Evolutionary conservation across 2,888 invertebrate species (phyloP).

Genomic region (Hyposoter dolosus): DNA sequence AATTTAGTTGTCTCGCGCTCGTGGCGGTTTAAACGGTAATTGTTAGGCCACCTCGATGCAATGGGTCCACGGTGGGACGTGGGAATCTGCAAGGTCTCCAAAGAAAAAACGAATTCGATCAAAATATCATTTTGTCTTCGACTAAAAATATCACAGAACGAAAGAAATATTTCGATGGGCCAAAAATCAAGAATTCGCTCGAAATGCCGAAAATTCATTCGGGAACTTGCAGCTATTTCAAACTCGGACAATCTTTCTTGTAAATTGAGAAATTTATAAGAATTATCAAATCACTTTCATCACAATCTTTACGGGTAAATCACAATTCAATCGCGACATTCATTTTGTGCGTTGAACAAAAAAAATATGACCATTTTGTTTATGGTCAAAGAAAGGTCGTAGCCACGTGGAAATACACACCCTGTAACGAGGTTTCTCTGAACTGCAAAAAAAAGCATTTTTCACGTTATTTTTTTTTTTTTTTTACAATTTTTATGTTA

Average conservation of each 20-base stretch:
- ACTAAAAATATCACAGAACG: neutral
- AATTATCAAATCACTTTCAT: conserved; percentile 40
- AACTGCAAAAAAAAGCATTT: conserved; percentile 5
- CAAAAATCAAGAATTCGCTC: neutral
- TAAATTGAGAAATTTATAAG: conserved; percentile 21
- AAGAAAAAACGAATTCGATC: neutral
- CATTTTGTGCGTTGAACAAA: conserved; percentile 16
- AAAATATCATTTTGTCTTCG: neutral
- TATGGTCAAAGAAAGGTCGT: neutral
- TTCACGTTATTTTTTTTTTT: conserved; percentile 6
- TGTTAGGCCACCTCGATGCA: neutral
- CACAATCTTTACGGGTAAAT: conserved; percentile 65
- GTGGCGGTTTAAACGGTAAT: neutral
- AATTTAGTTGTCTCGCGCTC: conserved; percentile 1
- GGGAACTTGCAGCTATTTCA: conserved; percentile 15
- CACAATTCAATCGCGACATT: conserved; percentile 52
- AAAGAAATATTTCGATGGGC: neutral
- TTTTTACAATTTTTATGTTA: conserved; percentile 15
- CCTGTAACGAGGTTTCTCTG: neutral
- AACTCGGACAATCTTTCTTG: conserved; percentile 50
- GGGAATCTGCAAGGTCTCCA: conserved; percentile 24
- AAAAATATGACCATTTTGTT: neutral
- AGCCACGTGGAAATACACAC: neutral
- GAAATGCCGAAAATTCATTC: neutral
- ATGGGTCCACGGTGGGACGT: conserved; percentile 25